Base-by-base conservation (phyloP, 2,113 vertebrate species). In the Carassius gibelio region DNA sequence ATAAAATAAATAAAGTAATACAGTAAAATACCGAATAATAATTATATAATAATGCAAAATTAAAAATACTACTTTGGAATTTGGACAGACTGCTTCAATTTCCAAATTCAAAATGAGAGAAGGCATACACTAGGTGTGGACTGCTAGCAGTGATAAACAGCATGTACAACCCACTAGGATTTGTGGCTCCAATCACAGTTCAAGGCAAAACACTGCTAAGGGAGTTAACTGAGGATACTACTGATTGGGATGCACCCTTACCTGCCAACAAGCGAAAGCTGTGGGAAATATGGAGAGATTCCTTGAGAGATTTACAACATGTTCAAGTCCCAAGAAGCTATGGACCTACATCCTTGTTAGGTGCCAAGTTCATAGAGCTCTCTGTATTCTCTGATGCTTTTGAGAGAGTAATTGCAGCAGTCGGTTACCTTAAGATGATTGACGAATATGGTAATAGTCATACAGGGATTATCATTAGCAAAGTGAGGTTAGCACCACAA, bases 91-190 rank as follows among this genome's bases (percentile, higher is more conserved):
- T 75, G 26, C 1, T 84, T 84, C 68, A 87, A 69, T 10, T 86
- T 81, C 45, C 52, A 14, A 5, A 10, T 86, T 10, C 61, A 78
- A 55, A 8, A 45, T 21, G 57, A 61, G 6, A 42, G 48, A 19
- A 86, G 36, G 38, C 86, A 76, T 87, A 79, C 75, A 87, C 76
- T 34, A 14, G 75, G 4, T 8, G 48, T 38, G 74, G 86, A 11
- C 30, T 87, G 4, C 72, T 87, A 8, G 68, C 86, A 13, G 55
- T 52, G 14, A 76, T 87, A 64, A 87, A 84, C 77, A 85, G 86
- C 4, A 59, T 87, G 3, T 72, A 71, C 3, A 75, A 79, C 26
- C 13, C 34, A 19, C 52, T 79, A 14, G 64, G 83, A 14, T 66
- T 55, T 57, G 68, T 74, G 36, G 68, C 48, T 17, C 34, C 66